A percentile compares a stretch with the other conserved stretches of the same genome.
These are phyloP conservation scores for Zaprionus africanus DNA, from an alignment of 1,140 invertebrate species.

Conservation along the genomic window DNA sequence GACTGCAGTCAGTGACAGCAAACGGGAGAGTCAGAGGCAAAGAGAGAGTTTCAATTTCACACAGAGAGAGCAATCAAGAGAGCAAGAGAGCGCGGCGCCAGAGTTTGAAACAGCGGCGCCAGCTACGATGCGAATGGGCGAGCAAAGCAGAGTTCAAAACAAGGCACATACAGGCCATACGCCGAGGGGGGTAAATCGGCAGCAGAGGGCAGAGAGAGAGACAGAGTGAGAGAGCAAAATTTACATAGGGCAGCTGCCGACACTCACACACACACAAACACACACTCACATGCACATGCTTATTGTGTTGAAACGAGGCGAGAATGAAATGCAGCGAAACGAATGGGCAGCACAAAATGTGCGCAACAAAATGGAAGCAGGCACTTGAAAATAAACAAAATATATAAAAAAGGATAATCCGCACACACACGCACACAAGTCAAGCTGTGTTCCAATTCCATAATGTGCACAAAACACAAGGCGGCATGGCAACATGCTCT, in stretches of 20 bases:
- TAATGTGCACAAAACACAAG: slow-evolving; percentile 65
- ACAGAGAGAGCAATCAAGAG: slow-evolving; percentile 8
- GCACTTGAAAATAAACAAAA: slow-evolving; percentile 75
- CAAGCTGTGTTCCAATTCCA: slow-evolving; percentile 57
- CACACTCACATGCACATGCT: slow-evolving; percentile 9
- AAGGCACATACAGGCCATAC: slow-evolving; percentile 11
- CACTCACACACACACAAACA: slow-evolving; percentile 5
- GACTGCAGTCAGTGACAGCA: slow-evolving; percentile 63
- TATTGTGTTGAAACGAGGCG: slow-evolving; percentile 67
- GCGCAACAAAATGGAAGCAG: slow-evolving; percentile 71
- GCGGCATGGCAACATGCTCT: slow-evolving; percentile 50
- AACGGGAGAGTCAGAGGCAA: slow-evolving; percentile 20
- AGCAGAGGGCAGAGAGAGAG: slow-evolving; percentile 6
- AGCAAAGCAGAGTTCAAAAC: slow-evolving; percentile 50
- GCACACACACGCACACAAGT: slow-evolving; percentile 30
- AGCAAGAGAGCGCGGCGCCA: slow-evolving; percentile 24
- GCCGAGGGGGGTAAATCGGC: slow-evolving; percentile 33
- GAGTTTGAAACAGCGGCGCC: slow-evolving; percentile 43
- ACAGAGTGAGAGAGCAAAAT: slow-evolving; percentile 38
- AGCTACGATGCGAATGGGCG: slow-evolving; percentile 53
- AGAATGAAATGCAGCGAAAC: slow-evolving; percentile 82
- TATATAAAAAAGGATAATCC: slow-evolving; percentile 78
- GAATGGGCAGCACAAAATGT: slow-evolving; percentile 69
- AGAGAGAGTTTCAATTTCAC: slow-evolving; percentile 4
- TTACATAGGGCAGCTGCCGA: slow-evolving; percentile 67